Evolutionary conservation across 2,888 invertebrate genomes (phyloP), one percentile per base, ranked within the genome.

Genomic region (Xestia xanthographa): DNA sequence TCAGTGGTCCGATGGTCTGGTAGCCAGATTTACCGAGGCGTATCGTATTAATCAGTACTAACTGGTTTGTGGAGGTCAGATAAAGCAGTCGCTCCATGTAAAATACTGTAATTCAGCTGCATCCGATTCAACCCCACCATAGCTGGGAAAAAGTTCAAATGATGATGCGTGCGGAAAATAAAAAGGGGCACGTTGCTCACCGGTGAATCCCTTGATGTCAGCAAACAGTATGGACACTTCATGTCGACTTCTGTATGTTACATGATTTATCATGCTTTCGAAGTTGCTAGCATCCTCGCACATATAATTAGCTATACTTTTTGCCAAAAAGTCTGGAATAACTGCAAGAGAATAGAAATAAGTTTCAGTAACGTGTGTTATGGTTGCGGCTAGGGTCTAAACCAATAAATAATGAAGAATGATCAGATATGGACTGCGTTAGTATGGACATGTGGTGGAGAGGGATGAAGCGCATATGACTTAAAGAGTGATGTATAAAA

Each of bases 181-280:
- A 58, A 34, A 58, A 58, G 9, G 9, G 1, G 29, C 8, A 29
- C 20, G 29, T 29, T 29, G 8, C 78, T 92, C 93, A 98, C 98
- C 98, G 80, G 98, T 98, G 91, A 99, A 98, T 72, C 99, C 99
- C 95, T 99, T 99, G 90, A 99, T 99, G 91, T 99, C 99, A 2
- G 99, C 99, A 93, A 99, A 99, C 17, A 99, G 97, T 91, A 99
- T 99, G 94, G 99, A 99, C 87, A 99, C 99, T 92, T 99, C 98
- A 91, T 99, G 29, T 58, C 9, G 98, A 94, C 99, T 99, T 77
- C 99, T 97, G 94, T 99, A 99, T n/a, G 48, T 17, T 83, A 99
- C 99, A 94, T 29, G 22, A 38, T 82, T 45, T 99, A 99, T 83
- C 99, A 98, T 94, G 99, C 98, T 97, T 89, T 98, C 98, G 60